Percentiles rank a stretch among this genome's conserved stretches.
These are phyloP conservation scores for Ammospiza caudacuta DNA, from an alignment of 2,113 vertebrate genomes.

Conservation along the genomic window DNA sequence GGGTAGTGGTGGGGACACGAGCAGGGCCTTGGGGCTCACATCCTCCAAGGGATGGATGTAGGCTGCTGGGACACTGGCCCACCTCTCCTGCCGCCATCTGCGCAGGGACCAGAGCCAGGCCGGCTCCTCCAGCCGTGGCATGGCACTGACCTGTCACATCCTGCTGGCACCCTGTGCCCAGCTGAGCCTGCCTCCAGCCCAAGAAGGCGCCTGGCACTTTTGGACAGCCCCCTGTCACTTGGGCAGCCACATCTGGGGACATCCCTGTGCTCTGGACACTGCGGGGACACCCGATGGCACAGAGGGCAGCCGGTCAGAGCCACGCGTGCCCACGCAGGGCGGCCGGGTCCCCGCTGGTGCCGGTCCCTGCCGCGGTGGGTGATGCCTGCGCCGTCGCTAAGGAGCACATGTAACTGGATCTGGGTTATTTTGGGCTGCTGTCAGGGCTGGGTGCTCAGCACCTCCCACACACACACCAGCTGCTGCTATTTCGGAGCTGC, in stretches of 20 bases:
- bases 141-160: background rate
- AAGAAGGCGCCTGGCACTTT: background rate
- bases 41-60: background rate
- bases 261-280: fast-evolving
- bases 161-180: background rate
- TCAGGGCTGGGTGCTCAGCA: conserved; percentile 74
- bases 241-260: background rate
- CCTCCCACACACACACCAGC: conserved; percentile 76
- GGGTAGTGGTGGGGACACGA: fast-evolving
- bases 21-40: background rate
- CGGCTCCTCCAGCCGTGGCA: background rate
- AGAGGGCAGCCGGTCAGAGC: background rate
- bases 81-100: background rate
- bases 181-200: background rate
- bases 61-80: background rate
- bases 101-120: background rate
- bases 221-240: fast-evolving
- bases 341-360: background rate
- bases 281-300: fast-evolving
- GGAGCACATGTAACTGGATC: conserved; percentile 74
- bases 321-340: fast-evolving
- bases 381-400: conserved; percentile 64
- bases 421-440: conserved; percentile 82
- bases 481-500: conserved; percentile 71
- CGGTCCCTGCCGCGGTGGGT: background rate